These are phyloP conservation scores for Drosophila borealis DNA, from an alignment of 2,888 invertebrate species.

Conservation along the genomic window DNA sequence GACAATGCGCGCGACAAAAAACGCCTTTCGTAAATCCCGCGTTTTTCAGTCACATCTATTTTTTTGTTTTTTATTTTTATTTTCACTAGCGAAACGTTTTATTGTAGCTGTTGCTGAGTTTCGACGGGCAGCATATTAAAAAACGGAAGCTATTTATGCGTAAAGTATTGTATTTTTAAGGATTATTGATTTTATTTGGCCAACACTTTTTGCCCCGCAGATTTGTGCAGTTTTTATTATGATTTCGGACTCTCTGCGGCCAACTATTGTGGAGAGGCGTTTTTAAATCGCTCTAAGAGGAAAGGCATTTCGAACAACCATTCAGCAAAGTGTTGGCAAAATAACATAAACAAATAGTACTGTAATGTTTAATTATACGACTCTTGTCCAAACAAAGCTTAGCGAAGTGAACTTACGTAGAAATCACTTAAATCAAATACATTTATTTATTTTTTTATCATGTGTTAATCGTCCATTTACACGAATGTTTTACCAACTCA, in stretches of 20 bases:
- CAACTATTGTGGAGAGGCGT: conserved; percentile 21
- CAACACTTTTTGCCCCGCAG: conserved; percentile 41
- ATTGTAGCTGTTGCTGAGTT: conserved; percentile 15
- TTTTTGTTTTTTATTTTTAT: conserved; percentile 15
- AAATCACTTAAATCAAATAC: conserved; percentile 15
- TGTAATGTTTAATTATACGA: conserved; percentile 28
- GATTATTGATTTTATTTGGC: conserved; percentile 75
- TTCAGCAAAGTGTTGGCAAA: conserved; percentile 31
- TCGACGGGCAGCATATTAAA: conserved; percentile 45
- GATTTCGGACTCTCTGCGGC: neutral
- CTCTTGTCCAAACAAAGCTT: conserved; percentile 40
- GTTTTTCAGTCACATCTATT: conserved; percentile 13
- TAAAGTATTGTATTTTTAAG: conserved; percentile 78
- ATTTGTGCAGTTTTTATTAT: conserved; percentile 29
- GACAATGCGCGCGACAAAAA: conserved; percentile 36
- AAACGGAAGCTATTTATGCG: conserved; percentile 64
- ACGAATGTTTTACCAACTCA: no score
- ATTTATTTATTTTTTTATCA: neutral
- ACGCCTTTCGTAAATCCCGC: conserved; percentile 45
- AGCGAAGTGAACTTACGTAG: conserved; percentile 10
- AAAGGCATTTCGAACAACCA: conserved; percentile 1
- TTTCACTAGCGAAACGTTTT: neutral
- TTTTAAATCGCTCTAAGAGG: conserved; percentile 20
- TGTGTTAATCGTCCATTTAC: no score
- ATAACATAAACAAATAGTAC: conserved; percentile 15